Evolutionary conservation across 2,797 vertebrate species (phyloP), one percentile per base, ranked within the genome.

Genomic region (Esox masquinongy): DNA sequence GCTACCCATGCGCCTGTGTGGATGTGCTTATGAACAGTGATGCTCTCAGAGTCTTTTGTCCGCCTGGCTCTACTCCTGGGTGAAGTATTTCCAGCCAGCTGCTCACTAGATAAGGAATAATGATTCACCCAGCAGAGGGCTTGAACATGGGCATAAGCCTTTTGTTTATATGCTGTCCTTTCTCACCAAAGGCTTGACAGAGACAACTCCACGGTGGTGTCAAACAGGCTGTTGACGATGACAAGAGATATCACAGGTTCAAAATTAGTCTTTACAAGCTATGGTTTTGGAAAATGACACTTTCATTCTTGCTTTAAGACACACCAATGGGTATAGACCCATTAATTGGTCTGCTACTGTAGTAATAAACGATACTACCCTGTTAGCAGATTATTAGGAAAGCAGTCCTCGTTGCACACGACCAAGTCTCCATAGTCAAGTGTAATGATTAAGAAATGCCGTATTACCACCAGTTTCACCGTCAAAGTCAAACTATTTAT

Each of bases 11-110:
- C 16, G 51, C 19, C 51, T 56, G 51, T n/a, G 51, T 9, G 53
- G 0, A 19, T n/a, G 12, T 22, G 49, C 50, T 36, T 43, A 61
- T 43, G 74, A 50, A 16, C 22, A 26, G 63, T 43, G 49, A 74
- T 75, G 66, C 51, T 82, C 77, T 72, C 81, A 83, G 75, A 76
- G 88, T 85, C 82, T 83, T 85, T 86, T 85, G 88, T 88, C 86
- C 87, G 83, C 84, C 85, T 85, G 88, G 88, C 86, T 88, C 83
- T 82, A 87, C 83, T 88, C 89, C 85, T 88, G 86, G 83, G 80
- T 73, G 36, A 88, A 86, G 89, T 83, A 84, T 85, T 81, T 84
- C 51, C 74, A 87, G 83, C 83, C 88, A 87, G 89, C 90, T 91
- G 83, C 83, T 89, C 73, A 8, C 82, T 69, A 79, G 83, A 89